Percentiles rank a stretch among this genome's conserved stretches.
Evolutionary conservation across 2,113 vertebrate species (phyloP).

Genomic region (Lagopus muta): DNA sequence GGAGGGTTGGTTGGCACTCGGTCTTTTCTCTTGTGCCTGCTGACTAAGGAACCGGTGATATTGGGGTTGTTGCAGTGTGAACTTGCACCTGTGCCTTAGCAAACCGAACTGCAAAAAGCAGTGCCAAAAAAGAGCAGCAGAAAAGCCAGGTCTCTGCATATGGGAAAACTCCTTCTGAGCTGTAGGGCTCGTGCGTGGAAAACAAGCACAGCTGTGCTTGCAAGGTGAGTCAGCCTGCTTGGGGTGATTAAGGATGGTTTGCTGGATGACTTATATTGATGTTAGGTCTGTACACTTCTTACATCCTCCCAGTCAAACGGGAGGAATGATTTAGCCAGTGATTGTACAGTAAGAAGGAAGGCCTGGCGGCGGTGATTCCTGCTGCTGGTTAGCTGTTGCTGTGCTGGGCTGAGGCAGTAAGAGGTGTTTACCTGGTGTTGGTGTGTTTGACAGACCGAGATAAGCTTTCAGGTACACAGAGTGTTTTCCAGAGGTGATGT

Average conservation of each 20-base stretch:
- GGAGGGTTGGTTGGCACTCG: neutral
- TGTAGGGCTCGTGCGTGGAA: neutral
- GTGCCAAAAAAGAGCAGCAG: neutral
- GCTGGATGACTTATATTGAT: neutral
- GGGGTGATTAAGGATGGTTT: neutral
- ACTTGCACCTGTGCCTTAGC: neutral
- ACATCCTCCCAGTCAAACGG: neutral
- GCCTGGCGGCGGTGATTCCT: neutral
- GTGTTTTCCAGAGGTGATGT: neutral
- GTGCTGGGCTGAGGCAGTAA: neutral
- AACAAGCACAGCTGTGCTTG: neutral
- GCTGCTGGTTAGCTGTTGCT: neutral
- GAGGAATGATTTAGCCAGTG: neutral
- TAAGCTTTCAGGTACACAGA: neutral
- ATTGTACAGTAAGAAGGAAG: neutral
- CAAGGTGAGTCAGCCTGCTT: constrained; percentile 26
- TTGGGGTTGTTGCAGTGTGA: neutral
- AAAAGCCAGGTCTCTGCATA: neutral
- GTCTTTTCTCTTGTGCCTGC: neutral
- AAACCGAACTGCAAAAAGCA: neutral
- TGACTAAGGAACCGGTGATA: neutral
- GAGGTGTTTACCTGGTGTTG: neutral
- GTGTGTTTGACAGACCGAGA: neutral
- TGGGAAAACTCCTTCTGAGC: neutral
- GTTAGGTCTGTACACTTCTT: neutral